A percentile compares a stretch with the other conserved stretches of the same genome.
These are phyloP conservation scores for Trichopoda pennipes DNA, from an alignment of 2,888 invertebrate species.

Conservation along the genomic window DNA sequence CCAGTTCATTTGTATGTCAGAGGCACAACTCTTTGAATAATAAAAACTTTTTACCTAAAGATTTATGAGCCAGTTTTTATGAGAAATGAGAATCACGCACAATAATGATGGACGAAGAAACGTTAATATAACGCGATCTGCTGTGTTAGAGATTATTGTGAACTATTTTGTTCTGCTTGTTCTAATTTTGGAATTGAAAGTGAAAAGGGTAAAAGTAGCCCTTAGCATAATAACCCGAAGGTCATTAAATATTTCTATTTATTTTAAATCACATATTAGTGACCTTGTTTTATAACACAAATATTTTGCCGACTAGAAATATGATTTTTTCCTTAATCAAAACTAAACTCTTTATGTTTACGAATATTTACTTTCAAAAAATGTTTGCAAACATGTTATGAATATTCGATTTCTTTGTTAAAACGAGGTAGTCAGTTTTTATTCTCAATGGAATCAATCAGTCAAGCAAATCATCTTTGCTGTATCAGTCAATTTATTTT, in stretches of 20 bases:
- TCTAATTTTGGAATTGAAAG: conserved; percentile 36
- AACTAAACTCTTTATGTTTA: no score
- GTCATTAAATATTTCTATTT: not conserved
- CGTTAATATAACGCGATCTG: not conserved
- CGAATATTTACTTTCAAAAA: no score
- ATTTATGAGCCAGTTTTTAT: conserved; percentile 22
- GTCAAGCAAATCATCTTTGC: no score
- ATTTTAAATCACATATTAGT: not conserved
- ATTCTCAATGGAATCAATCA: no score
- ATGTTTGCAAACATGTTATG: no score
- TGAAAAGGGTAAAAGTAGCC: conserved; percentile 18
- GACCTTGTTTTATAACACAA: conserved; percentile 13
- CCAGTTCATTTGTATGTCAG: conserved; percentile 42
- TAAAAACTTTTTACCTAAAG: conserved; percentile 25
- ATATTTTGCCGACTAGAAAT: not conserved
- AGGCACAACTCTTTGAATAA: conserved; percentile 23
- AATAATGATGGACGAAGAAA: not conserved
- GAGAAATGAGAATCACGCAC: conserved; percentile 10
- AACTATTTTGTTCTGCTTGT: conserved; percentile 31
- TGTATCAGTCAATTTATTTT: no score
- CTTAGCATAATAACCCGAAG: not conserved
- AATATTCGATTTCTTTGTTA: no score
- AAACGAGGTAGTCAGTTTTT: no score
- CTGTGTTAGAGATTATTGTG: not conserved
- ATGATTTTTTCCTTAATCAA: no score